phyloP scores from a whole-genome alignment of 2,888 invertebrate species.

The Drosophila demipolita region DNA sequence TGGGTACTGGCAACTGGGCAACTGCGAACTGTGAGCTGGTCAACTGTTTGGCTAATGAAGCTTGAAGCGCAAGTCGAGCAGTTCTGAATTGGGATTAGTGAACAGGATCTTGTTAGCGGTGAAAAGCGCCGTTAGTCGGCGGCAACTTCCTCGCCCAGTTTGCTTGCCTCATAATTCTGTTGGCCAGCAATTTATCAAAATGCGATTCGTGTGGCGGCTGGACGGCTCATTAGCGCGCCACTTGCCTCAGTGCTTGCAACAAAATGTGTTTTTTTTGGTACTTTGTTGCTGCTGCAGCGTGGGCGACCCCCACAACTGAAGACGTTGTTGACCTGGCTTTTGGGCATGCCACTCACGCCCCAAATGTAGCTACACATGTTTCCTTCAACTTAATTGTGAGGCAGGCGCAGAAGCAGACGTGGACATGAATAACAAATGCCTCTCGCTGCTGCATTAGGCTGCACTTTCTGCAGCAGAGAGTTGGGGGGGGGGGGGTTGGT shows the following conservation, averaged over 20 bases:
- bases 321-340: constrained; percentile 51
- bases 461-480: constrained; percentile 10
- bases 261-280: neutral
- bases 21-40: constrained; percentile 24
- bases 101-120: constrained; percentile 69
- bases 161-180: constrained; percentile 28
- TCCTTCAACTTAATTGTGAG: constrained; percentile 63
- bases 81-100: constrained; percentile 44
- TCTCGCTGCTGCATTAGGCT: constrained; percentile 34
- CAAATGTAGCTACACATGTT: constrained; percentile 63
- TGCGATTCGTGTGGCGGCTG: constrained; percentile 43
- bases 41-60: constrained; percentile 71
- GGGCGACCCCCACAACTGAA: constrained; percentile 40
- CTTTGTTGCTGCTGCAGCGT: constrained; percentile 29
- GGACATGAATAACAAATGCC: constrained; percentile 59
- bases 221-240: constrained; percentile 69
- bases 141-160: constrained; percentile 36
- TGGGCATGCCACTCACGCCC: constrained; percentile 54
- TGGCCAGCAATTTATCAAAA: constrained; percentile 68
- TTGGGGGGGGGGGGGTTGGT: neutral
- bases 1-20: constrained; percentile 18
- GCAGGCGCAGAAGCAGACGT: constrained; percentile 31
- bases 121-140: constrained; percentile 58
- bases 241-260: constrained; percentile 25
- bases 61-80: constrained; percentile 56